These are phyloP conservation scores for Sturnus vulgaris DNA, from an alignment of 2,113 vertebrate genomes.

Conservation along the genomic window DNA sequence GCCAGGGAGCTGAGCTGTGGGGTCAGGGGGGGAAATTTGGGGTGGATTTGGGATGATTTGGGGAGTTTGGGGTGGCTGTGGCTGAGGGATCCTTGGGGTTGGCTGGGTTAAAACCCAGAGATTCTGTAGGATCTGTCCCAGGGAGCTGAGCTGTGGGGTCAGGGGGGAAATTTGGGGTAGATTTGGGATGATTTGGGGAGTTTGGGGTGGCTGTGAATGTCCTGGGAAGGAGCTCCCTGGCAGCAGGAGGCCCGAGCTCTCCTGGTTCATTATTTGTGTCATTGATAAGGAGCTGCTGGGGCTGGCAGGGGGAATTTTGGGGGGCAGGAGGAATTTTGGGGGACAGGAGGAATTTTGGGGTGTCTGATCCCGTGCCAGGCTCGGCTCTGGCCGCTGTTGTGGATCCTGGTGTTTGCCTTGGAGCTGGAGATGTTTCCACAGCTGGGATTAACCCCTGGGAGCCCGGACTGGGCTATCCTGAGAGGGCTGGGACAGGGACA, in stretches of 20 bases:
- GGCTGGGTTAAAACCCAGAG: too few relatives aligned
- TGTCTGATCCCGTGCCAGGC: not conserved
- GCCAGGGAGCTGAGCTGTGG: fast-evolving
- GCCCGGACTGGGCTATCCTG: too few relatives aligned
- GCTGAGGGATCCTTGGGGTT: not conserved
- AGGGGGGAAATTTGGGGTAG: too few relatives aligned
- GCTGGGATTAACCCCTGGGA: not conserved
- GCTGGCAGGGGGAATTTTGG: not conserved
- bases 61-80: not conserved
- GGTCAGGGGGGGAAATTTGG: fast-evolving
- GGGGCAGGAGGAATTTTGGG: not conserved
- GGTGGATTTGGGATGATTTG: too few relatives aligned
- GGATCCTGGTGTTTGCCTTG: slow-evolving; percentile 52
- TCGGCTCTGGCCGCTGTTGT: slow-evolving; percentile 10
- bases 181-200: too few relatives aligned
- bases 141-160: too few relatives aligned
- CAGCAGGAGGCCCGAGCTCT: not conserved
- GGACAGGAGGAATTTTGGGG: too few relatives aligned
- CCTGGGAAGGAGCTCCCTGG: not conserved
- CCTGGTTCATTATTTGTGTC: not conserved
- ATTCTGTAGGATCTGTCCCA: too few relatives aligned
- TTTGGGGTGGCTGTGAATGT: not conserved
- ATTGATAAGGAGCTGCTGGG: not conserved
- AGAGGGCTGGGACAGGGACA: too few relatives aligned
- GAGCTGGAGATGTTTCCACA: slow-evolving; percentile 60